Base-by-base conservation (phyloP, 2,797 vertebrate species). In the Staurois parvus region DNA sequence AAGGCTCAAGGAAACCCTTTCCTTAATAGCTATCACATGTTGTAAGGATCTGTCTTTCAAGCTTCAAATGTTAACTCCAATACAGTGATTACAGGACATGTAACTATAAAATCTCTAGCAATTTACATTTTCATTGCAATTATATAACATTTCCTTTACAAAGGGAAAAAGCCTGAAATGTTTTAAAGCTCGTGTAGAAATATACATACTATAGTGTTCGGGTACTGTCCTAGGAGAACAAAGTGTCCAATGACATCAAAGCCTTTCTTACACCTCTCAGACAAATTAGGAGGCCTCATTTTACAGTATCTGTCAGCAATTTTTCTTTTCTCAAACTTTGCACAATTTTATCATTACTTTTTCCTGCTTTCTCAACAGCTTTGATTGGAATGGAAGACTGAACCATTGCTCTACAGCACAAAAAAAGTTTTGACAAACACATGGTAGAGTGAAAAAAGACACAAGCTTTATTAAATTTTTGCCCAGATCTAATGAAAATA, bases 11-110 rank as follows among this genome's bases (percentile, higher is more conserved):
- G 68, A 75, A 68, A 30, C 59, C 67, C 40, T 79, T 67, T 83
- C 52, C 76, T 62, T 83, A 83, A 87, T 87, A 83, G 81, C 70
- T 87, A 72, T 87, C 85, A 83, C 67, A 87, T 87, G 85, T 84
- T 87, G 37, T 52, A 42, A 83, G 32, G 81, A 74, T 37, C 70
- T 77, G 74, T 72, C 66, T 77, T 72, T 77, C n/a, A 66, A 72
- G 64, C 64, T 76, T 67, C 45, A 75, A 69, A 81, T 72, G 19
- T 81, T 81, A 34, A 69, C 81, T 81, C 30, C 67, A 73, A 74
- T 69, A 42, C n/a, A 75, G 48, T 15, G 15, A 78, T 83, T 81
- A 83, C 70, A 73, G 45, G 83, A 76, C 52, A 83, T 72, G 75
- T 67, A n/a, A 66, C 81, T 73, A 19, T 79, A 67, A 78, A 59